phyloP scores from a whole-genome alignment of 1,140 invertebrate genomes.

The Saccostrea echinata region DNA sequence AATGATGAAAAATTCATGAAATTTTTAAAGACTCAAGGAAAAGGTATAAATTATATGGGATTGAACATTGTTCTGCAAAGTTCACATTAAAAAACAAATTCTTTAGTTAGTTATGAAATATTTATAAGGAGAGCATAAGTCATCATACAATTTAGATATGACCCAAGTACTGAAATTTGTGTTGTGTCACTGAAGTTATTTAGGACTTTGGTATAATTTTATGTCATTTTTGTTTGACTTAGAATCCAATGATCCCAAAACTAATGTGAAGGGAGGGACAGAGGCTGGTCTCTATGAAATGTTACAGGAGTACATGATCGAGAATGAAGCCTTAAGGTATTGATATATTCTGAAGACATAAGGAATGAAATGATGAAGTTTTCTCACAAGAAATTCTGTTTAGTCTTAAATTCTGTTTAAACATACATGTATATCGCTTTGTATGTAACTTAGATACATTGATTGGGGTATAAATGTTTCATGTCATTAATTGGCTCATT shows the following conservation, averaged over 20 bases:
- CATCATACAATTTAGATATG: too few relatives aligned
- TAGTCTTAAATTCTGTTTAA: too few relatives aligned
- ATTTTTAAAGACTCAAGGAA: conserved; percentile 71
- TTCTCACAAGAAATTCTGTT: not conserved
- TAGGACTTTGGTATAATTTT: not conserved
- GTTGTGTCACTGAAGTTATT: not conserved
- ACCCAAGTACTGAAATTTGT: not conserved
- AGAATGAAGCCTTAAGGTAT: conserved; percentile 90
- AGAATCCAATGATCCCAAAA: conserved; percentile 1
- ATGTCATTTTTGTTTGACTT: not conserved
- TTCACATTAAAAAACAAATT: not conserved
- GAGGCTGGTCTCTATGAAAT: conserved; percentile 79
- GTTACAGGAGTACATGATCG: conserved; percentile 84
- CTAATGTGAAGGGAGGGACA: not conserved
- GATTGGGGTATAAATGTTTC: not conserved
- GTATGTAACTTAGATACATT: not conserved
- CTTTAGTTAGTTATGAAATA: too few relatives aligned
- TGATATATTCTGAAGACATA: not conserved
- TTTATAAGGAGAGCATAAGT: too few relatives aligned
- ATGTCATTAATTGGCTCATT: not conserved
- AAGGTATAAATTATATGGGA: not conserved
- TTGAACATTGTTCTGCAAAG: not conserved
- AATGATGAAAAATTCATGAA: conserved; percentile 77
- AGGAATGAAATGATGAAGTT: not conserved
- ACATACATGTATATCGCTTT: too few relatives aligned